Evolutionary conservation across 2,888 invertebrate genomes (phyloP), one percentile per base, ranked within the genome.

Genomic region (Drosophila niveifrons): DNA sequence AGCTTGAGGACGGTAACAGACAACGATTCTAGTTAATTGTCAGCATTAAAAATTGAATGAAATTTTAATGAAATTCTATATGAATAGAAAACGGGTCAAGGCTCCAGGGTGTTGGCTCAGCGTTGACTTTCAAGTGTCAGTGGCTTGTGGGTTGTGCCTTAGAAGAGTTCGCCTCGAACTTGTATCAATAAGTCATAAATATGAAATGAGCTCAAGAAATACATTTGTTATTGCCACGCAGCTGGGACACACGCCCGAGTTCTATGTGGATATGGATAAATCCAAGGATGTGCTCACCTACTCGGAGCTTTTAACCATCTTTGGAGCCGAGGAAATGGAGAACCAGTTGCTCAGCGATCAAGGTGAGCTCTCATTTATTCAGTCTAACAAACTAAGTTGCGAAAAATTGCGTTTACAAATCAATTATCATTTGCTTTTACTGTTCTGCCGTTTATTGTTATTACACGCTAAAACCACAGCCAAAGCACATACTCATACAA

Each of bases 241-340:
- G 97, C 94, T 95, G 90, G 97, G 96, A 46, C 94, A 95, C 57
- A 95, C 96, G 52, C 95, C 97, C 39, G 97, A 97, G 87, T 96
- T 96, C 90, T 97, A 97, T 92, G 93, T 94, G 82, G 94, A 95
- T 61, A 94, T 95, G 87, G 91, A 91, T 28, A 77, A 90, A 41
- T 81, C 92, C 10, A 94, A 95, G 75, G 93, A 93, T 59, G 94
- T 95, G 66, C 93, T 97, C 62, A 95, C 95, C 36, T 96, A 96
- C 90, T 94, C 94, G 82, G 94, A 94, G 81, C 91, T 97, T 43
- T 90, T 96, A 65, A 93, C 93, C 61, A 95, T 95, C 82, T 96
- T 95, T 83, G 96, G 96, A 34, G 96, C 96, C 76, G 95, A 95
- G 88, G 94, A 94, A 34, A 91, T 94, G 64, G 94, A 95, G 51